phyloP scores from a whole-genome alignment of 2,888 invertebrate species.

The Trisateles emortualis region DNA sequence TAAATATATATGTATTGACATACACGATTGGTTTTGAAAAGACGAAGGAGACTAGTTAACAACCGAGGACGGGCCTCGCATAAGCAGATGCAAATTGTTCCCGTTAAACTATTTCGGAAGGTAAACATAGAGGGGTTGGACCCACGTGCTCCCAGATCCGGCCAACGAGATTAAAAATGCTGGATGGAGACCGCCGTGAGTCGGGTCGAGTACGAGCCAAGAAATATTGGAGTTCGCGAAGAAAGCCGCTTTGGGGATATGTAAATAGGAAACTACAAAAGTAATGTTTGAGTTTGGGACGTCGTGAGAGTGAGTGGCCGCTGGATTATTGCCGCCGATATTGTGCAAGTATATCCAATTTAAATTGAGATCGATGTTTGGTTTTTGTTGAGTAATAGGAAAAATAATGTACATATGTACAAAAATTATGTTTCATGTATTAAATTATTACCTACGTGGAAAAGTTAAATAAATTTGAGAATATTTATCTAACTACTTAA shows the following conservation, averaged over 20 bases:
- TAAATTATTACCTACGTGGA: not conserved
- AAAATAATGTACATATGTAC: no score
- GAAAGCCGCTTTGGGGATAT: slow-evolving; percentile 84
- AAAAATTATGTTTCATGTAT: no score
- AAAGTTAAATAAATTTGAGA: not conserved
- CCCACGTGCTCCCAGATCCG: slow-evolving; percentile 82
- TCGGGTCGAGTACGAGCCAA: slow-evolving; percentile 73
- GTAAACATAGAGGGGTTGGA: slow-evolving; percentile 82
- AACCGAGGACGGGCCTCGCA: slow-evolving; percentile 81
- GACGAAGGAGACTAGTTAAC: slow-evolving; percentile 77
- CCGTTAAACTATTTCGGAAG: slow-evolving; percentile 87
- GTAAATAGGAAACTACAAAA: slow-evolving; percentile 84
- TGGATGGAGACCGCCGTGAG: slow-evolving; percentile 79
- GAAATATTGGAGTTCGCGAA: slow-evolving; percentile 83
- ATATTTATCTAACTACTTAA: not conserved
- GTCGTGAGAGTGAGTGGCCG: slow-evolving; percentile 73
- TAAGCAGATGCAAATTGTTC: slow-evolving; percentile 86
- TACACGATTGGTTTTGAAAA: slow-evolving; percentile 46
- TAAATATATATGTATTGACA: slow-evolving; percentile 25
- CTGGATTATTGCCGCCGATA: slow-evolving; percentile 71
- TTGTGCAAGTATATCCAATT: slow-evolving; percentile 68
- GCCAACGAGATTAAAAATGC: slow-evolving; percentile 85
- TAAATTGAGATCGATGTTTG: slow-evolving; percentile 60
- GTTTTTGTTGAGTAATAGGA: slow-evolving; percentile 22
- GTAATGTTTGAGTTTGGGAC: slow-evolving; percentile 82